Percentiles rank a stretch among this genome's conserved stretches.
These are phyloP conservation scores for Anas flavirostris DNA, from an alignment of 2,797 vertebrate species.

Conservation along the genomic window DNA sequence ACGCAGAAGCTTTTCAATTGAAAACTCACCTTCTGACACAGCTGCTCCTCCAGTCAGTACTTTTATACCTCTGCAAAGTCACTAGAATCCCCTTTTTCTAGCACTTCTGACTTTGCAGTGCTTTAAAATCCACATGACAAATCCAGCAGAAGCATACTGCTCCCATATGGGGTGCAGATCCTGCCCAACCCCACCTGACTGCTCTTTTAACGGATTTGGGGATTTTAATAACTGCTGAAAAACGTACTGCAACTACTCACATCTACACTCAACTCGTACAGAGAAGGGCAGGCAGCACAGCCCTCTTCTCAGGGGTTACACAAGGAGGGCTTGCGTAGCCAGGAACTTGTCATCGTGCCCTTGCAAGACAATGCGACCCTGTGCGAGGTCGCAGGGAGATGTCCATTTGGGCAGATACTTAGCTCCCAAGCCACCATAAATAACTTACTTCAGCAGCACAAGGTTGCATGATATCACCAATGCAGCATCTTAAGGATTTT, in stretches of 20 bases:
- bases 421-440: neutral
- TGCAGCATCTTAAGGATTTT: neutral
- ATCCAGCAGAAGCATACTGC: neutral
- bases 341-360: neutral
- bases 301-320: neutral
- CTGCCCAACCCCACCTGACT: neutral
- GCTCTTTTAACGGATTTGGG: neutral
- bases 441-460: neutral
- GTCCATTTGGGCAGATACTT: neutral
- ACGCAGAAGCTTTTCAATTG: neutral
- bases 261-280: neutral
- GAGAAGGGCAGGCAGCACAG: neutral
- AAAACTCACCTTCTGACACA: neutral
- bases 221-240: neutral
- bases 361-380: neutral
- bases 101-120: neutral
- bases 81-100: neutral
- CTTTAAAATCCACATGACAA: neutral
- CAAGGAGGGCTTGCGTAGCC: neutral
- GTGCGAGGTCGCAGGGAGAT: neutral
- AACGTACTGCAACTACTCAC: neutral
- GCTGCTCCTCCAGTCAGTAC: neutral
- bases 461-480: neutral
- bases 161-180: neutral
- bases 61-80: neutral